Conservation (phyloP, 1,140 invertebrate species). For the Leptestheria dahalacensis region DNA sequence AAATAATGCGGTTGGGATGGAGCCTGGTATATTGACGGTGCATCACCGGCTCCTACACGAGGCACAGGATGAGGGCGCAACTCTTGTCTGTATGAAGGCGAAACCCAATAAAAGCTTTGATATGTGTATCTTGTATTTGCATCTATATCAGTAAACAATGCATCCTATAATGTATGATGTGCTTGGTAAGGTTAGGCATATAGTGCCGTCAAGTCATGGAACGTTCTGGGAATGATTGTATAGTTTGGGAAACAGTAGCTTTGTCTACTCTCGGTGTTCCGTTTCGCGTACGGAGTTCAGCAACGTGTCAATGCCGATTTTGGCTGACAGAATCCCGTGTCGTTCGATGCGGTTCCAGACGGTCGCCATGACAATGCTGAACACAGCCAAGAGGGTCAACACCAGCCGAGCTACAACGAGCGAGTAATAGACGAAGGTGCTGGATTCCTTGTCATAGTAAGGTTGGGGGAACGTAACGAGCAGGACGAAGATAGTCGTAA, state of each 20-base stretch:
- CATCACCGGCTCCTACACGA: too few species aligned
- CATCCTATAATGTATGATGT: too few species aligned
- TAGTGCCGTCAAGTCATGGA: too few species aligned
- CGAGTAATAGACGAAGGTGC: constrained; percentile 28
- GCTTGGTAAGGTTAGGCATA: too few species aligned
- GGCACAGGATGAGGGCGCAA: too few species aligned
- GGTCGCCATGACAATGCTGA: constrained; percentile 54
- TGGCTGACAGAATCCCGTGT: constrained; percentile 55
- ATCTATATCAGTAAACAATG: too few species aligned
- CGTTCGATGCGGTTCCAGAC: constrained; percentile 62
- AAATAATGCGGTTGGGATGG: too few species aligned
- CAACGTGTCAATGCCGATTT: constrained; percentile 39
- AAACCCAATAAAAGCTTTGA: too few species aligned
- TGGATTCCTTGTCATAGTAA: constrained; percentile 30
- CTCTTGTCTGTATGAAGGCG: too few species aligned
- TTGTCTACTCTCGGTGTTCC: not conserved
- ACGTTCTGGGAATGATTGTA: too few species aligned
- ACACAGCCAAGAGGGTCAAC: constrained; percentile 34
- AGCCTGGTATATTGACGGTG: too few species aligned
- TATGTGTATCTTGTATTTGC: too few species aligned
- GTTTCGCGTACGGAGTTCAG: not conserved
- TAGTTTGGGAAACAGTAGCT: not conserved
- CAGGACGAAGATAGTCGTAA: constrained; percentile 26
- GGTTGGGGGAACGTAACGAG: constrained; percentile 24
- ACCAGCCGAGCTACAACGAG: constrained; percentile 27